Percentiles rank a stretch among this genome's conserved stretches.
phyloP scores from a whole-genome alignment of 2,888 invertebrate species.

The Cryptophagus acutangulus region DNA sequence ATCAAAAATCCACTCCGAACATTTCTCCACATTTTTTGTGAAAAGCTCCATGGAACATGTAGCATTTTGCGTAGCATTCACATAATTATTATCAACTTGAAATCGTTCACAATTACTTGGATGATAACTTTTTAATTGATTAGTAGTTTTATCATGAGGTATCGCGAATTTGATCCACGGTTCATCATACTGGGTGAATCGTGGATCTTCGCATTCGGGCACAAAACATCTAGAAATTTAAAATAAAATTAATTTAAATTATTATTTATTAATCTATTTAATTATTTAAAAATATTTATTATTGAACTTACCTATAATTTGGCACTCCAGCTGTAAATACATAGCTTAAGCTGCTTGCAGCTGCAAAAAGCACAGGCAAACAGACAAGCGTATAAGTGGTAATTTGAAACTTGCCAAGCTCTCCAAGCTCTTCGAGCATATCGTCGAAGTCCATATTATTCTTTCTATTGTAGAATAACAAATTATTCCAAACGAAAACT shows the following conservation, averaged over 20 bases:
- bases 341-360: conserved; percentile 58
- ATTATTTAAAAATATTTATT: conserved; percentile 1
- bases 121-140: conserved; percentile 34
- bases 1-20: conserved; percentile 53
- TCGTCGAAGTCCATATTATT: conserved; percentile 56
- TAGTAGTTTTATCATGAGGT: conserved; percentile 38
- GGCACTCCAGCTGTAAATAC: conserved; percentile 59
- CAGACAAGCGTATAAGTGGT: conserved; percentile 55
- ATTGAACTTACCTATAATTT: conserved; percentile 51
- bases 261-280: conserved; percentile 8
- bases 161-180: conserved; percentile 52
- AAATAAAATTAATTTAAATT: conserved; percentile 8
- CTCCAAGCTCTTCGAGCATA: conserved; percentile 56
- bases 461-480: no score
- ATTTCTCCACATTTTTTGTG: conserved; percentile 42
- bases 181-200: conserved; percentile 39
- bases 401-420: conserved; percentile 56
- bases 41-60: conserved; percentile 46
- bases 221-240: conserved; percentile 50
- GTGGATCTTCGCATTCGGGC: conserved; percentile 52
- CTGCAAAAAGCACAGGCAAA: conserved; percentile 56
- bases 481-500: no score
- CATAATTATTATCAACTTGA: conserved; percentile 31
- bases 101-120: conserved; percentile 42
- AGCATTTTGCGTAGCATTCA: conserved; percentile 20